Conservation (phyloP, 2,113 vertebrate species). For the Ptyas mucosa region DNA sequence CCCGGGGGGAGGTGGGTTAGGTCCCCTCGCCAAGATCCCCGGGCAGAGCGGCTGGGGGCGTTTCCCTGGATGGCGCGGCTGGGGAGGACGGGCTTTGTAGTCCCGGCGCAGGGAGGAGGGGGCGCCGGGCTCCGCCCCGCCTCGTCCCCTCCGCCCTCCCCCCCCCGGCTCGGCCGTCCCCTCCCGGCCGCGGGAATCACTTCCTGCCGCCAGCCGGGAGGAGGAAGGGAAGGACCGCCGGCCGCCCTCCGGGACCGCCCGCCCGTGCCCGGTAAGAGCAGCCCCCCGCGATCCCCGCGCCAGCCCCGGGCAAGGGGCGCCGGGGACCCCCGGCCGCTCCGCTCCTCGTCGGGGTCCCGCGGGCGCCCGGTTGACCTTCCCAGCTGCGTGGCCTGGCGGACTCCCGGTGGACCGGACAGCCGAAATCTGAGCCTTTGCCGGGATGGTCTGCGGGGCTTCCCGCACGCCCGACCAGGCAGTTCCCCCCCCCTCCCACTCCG, state of each 20-base stretch:
- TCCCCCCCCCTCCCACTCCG: neutral
- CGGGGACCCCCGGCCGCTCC: neutral
- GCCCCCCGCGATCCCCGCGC: neutral
- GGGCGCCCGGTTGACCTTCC: too few species aligned
- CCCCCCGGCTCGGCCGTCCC: neutral
- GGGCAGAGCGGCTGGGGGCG: neutral
- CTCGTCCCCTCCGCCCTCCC: too few species aligned
- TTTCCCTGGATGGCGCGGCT: neutral
- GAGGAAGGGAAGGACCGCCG: neutral
- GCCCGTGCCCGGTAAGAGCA: neutral
- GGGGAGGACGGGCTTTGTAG: neutral
- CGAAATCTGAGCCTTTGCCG: too few species aligned
- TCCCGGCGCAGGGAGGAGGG: neutral
- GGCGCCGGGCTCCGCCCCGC: neutral
- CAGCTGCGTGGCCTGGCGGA: too few species aligned
- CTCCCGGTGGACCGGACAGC: neutral
- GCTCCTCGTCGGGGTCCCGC: neutral
- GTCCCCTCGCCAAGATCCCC: neutral
- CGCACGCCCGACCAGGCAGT: neutral
- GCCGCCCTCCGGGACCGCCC: neutral
- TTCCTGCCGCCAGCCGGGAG: conserved; percentile 4
- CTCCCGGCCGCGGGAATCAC: neutral
- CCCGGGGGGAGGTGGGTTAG: neutral
- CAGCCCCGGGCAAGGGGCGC: neutral
- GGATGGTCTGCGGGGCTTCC: neutral